Conservation (phyloP, 2,888 invertebrate species). For the Melinopterus prodromus region DNA sequence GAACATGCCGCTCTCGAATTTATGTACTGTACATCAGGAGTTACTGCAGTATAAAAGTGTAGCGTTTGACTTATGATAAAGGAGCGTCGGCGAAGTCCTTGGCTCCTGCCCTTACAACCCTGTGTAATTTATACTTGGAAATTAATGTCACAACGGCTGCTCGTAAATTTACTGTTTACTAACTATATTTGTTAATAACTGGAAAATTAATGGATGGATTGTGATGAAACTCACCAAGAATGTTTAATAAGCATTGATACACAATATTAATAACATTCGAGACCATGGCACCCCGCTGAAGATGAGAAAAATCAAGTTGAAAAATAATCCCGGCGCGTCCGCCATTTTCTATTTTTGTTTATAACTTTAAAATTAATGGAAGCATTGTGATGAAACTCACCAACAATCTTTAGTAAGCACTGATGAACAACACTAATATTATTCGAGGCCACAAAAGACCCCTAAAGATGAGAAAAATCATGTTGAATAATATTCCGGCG, state of each 20-base stretch:
- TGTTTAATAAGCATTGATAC: no score
- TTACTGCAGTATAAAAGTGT: constrained; percentile 31
- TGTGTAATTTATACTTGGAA: not conserved
- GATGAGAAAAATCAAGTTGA: no score
- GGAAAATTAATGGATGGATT: no score
- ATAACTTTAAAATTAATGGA: not conserved
- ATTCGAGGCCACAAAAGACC: no score
- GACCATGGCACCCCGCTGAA: no score
- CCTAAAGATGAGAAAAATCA: no score
- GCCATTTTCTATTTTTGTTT: not conserved
- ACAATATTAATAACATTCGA: no score
- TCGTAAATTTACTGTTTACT: not conserved
- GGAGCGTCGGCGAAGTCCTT: not conserved
- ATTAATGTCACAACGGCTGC: not conserved
- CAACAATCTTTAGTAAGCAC: not conserved
- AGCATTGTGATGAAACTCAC: not conserved
- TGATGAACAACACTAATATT: no score
- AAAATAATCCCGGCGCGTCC: not conserved
- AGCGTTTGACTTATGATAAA: constrained; percentile 29
- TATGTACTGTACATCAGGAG: constrained; percentile 29
- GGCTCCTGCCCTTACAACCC: no score
- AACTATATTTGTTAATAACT: not conserved
- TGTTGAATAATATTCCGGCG: not conserved
- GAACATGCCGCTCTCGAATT: constrained; percentile 23
- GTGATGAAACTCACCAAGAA: no score